Evolutionary conservation across 2,113 vertebrate species (phyloP), one percentile per base, ranked within the genome.

Genomic region (Rhodinocichla rosea): DNA sequence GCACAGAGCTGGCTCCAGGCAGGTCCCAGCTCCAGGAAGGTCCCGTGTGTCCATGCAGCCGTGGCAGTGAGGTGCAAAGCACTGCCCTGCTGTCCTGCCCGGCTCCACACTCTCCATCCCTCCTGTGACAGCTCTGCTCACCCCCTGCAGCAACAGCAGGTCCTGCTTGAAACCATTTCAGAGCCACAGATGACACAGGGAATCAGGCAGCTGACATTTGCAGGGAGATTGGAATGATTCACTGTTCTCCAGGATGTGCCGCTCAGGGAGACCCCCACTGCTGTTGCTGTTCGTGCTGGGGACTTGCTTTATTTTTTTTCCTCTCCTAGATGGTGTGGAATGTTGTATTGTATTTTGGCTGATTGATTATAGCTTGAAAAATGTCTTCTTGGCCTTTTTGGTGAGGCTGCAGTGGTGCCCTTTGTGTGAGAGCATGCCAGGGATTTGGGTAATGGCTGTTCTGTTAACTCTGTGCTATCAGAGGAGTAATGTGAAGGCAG

Each of bases 171-270:
- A 89, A 73, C 62, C 8, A 8, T 74, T 83, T 57, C 80, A 90
- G 89, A 94, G 69, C 63, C 20, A 27, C 91, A 89, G 89, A 91
- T 94, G 90, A 96, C 85, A 85, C 0, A 5, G 80, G 78, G 62
- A 95, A 75, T 89, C 87, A 95, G 93, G 90, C 53, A n/a, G 91
- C 77, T 95, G 96, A 95, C 92, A 87, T 96, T 91, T 96, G 86
- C 92, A 76, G 84, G 77, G 87, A 68, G 90, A 44, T 64, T 75
- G 94, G 90, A 93, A 83, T 86, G 75, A 97, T 84, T 95, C 78
- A 77, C 70, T 84, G 37, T 76, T 94, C 87, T 92, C 50, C 37
- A 37, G 89, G 95, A 92, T 18, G 18, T 7, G 0, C 40, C 32
- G 4, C 83, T 81, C 13, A 3, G 63, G 95, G 74, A 97, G 55